A percentile compares a stretch with the other conserved stretches of the same genome.
Evolutionary conservation across 92 coral and sea anemone species (phyloP).

Genomic region (Epizoanthus scotinus): DNA sequence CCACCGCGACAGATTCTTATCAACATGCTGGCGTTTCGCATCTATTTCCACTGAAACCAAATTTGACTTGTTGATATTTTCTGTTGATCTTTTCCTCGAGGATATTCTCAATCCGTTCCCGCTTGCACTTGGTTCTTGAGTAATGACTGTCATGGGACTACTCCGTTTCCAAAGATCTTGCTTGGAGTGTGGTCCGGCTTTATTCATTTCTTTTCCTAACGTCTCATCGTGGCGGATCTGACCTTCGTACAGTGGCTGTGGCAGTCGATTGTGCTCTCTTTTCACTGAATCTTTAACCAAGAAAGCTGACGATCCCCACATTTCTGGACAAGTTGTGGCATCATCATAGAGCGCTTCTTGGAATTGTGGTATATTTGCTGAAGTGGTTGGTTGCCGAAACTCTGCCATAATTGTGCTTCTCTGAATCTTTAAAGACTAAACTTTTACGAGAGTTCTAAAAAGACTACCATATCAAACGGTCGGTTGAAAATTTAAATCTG

Average conservation of each 20-base stretch:
- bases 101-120: not conserved
- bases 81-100: not conserved
- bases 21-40: not conserved
- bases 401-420: not conserved
- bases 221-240: not conserved
- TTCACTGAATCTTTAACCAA: conserved; percentile 23
- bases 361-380: not conserved
- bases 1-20: not conserved
- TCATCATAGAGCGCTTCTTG: not conserved
- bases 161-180: not conserved
- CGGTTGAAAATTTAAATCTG: conserved; percentile 21
- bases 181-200: not conserved
- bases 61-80: not conserved
- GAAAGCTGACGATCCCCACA: conserved; percentile 18
- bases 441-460: not conserved
- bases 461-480: not conserved
- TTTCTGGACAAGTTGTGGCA: not conserved
- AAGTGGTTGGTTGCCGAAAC: not conserved
- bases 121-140: not conserved
- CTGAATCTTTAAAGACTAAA: not conserved
- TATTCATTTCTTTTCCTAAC: not conserved
- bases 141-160: not conserved
- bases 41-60: not conserved
- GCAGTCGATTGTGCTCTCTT: not conserved
- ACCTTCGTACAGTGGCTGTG: not conserved